phyloP scores from a whole-genome alignment of 2,888 invertebrate genomes.

The Agrochola lota region DNA sequence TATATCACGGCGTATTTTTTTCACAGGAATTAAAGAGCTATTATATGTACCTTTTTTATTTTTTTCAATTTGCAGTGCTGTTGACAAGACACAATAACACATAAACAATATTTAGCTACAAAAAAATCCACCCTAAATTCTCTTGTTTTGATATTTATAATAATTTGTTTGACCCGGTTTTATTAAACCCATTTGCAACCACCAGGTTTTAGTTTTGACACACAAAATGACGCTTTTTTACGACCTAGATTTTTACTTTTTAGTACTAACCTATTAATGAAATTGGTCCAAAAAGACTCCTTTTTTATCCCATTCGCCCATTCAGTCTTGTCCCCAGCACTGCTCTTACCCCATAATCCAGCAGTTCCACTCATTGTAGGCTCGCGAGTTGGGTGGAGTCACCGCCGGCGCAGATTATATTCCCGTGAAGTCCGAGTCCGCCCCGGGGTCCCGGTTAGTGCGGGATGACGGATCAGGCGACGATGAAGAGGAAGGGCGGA shows the following conservation, averaged over 20 bases:
- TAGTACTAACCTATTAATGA: not conserved
- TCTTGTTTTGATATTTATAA: not conserved
- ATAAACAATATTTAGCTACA: not conserved
- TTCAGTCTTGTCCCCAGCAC: slow-evolving; percentile 51
- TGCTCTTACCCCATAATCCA: slow-evolving; percentile 52
- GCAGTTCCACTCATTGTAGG: slow-evolving; percentile 74
- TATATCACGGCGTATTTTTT: not conserved
- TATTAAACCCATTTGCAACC: not conserved
- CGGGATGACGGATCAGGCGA: slow-evolving; percentile 94
- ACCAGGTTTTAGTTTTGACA: not conserved
- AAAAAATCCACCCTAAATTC: not conserved
- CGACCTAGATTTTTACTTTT: not conserved
- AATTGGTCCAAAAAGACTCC: not conserved
- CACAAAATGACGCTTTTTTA: not conserved
- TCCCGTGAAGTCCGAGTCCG: slow-evolving; percentile 77
- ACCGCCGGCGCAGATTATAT: slow-evolving; percentile 86
- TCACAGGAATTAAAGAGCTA: not conserved
- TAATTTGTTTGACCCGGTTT: too few relatives aligned
- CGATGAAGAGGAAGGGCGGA: slow-evolving; percentile 95
- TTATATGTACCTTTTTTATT: not conserved
- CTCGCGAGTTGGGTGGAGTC: slow-evolving; percentile 84
- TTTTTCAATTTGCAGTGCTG: slow-evolving; percentile 45
- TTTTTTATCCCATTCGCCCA: not conserved
- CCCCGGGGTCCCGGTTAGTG: slow-evolving; percentile 91
- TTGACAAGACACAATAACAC: slow-evolving; percentile 29